phyloP scores from a whole-genome alignment of 2,888 invertebrate species.

The Hirtodrosophila confusa region DNA sequence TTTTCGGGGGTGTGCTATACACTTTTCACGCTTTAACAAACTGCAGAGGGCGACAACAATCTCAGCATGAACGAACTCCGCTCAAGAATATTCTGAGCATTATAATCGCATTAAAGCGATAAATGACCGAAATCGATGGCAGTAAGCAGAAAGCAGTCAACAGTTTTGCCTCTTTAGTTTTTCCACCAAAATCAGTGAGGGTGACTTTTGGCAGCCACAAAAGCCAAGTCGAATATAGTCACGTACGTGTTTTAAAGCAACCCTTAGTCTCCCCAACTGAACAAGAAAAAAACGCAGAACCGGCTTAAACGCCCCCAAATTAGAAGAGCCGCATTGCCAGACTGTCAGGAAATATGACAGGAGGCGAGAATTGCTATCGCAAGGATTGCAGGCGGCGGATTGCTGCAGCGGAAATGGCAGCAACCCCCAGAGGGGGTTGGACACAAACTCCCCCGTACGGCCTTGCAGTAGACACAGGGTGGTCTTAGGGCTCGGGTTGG shows the following conservation, averaged over 20 bases:
- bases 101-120: slow-evolving; percentile 77
- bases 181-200: slow-evolving; percentile 48
- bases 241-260: slow-evolving; percentile 70
- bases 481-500: slow-evolving; percentile 27
- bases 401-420: slow-evolving; percentile 60
- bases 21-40: slow-evolving; percentile 70
- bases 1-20: slow-evolving; percentile 44
- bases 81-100: slow-evolving; percentile 58
- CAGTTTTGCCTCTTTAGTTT: slow-evolving; percentile 71
- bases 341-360: slow-evolving; percentile 63
- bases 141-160: slow-evolving; percentile 44
- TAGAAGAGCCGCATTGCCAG: slow-evolving; percentile 48
- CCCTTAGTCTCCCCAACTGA: slow-evolving; percentile 52
- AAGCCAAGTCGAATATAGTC: slow-evolving; percentile 48
- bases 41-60: slow-evolving; percentile 49
- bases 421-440: slow-evolving; percentile 40
- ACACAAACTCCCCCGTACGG: neutral
- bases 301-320: slow-evolving; percentile 70
- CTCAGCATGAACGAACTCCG: slow-evolving; percentile 49
- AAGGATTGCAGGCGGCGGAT: slow-evolving; percentile 51
- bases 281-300: slow-evolving; percentile 23
- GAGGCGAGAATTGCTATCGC: slow-evolving; percentile 58
- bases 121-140: slow-evolving; percentile 75
- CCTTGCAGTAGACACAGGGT: slow-evolving; percentile 20
- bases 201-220: slow-evolving; percentile 66